These are phyloP conservation scores for Phrixothrix hirtus DNA, from an alignment of 2,888 invertebrate genomes.

Conservation along the genomic window DNA sequence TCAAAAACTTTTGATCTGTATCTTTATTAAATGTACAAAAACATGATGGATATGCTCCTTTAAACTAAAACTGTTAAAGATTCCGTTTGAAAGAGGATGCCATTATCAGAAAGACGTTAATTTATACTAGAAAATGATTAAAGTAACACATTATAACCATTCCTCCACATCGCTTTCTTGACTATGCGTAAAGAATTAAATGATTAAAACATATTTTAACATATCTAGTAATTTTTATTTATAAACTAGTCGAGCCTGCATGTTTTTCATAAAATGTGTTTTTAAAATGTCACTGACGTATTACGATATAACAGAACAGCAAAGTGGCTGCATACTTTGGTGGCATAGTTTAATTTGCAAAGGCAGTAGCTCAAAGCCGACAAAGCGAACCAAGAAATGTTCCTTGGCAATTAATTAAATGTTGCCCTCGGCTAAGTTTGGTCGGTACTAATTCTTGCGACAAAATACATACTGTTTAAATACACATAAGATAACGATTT, in stretches of 20 bases:
- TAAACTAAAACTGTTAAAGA: too few species aligned
- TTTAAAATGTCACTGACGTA: constrained; percentile 55
- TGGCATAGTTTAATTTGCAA: constrained; percentile 57
- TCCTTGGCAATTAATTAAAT: constrained; percentile 49
- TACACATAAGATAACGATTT: constrained; percentile 22
- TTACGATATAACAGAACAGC: constrained; percentile 51
- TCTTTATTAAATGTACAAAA: too few species aligned
- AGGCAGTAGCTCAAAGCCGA: constrained; percentile 50
- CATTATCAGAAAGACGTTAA: too few species aligned
- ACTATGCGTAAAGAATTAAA: constrained; percentile 28
- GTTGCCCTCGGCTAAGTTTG: constrained; percentile 32
- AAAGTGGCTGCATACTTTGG: constrained; percentile 51
- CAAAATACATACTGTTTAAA: constrained; percentile 20
- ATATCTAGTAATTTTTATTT: constrained; percentile 47
- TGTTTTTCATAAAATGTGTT: constrained; percentile 47
- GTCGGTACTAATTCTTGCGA: constrained; percentile 18
- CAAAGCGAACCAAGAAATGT: constrained; percentile 50
- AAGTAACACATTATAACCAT: constrained; percentile 41
- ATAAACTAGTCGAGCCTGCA: constrained; percentile 42
- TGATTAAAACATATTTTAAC: constrained; percentile 43
- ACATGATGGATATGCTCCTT: too few species aligned
- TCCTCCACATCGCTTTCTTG: constrained; percentile 46
- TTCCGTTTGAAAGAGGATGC: too few species aligned
- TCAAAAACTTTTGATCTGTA: too few species aligned
- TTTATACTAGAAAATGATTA: constrained; percentile 40